Evolutionary conservation across 2,888 invertebrate genomes (phyloP).

Genomic region (Orgyia antiqua): DNA sequence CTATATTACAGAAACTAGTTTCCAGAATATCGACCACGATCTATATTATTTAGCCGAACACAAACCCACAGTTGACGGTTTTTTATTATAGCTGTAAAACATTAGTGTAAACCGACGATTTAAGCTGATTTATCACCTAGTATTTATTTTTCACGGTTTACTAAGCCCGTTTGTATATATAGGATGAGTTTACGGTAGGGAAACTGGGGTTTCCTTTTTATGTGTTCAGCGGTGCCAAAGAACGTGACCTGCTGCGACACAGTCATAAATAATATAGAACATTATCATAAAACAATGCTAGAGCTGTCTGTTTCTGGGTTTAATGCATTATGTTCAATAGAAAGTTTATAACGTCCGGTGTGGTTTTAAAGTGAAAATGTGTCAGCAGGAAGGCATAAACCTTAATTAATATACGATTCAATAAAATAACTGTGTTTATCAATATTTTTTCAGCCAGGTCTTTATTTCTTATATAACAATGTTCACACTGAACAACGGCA

Average conservation of each 20-base stretch:
- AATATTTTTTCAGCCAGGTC: too few relatives aligned
- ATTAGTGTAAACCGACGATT: constrained; percentile 59
- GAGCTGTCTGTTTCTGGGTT: constrained; percentile 39
- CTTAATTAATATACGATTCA: too few relatives aligned
- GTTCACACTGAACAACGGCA: too few relatives aligned
- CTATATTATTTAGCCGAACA: constrained; percentile 59
- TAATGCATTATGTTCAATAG: constrained; percentile 47
- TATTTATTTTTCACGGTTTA: constrained; percentile 73
- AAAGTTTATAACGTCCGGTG: constrained; percentile 63
- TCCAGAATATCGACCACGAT: constrained; percentile 58
- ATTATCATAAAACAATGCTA: constrained; percentile 34
- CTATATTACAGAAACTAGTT: constrained; percentile 44
- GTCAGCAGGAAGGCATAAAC: constrained; percentile 45
- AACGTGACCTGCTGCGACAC: constrained; percentile 23
- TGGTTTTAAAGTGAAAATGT: constrained; percentile 34
- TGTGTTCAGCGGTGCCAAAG: constrained; percentile 30
- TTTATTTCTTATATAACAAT: too few relatives aligned
- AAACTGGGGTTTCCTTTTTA: constrained; percentile 41
- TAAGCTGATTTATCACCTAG: constrained; percentile 68
- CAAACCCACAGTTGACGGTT: constrained; percentile 67
- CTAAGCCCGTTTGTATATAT: constrained; percentile 52
- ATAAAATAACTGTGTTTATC: too few relatives aligned
- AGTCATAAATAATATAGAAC: constrained; percentile 23
- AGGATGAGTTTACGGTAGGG: constrained; percentile 43
- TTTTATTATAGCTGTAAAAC: constrained; percentile 74